A percentile compares a stretch with the other conserved stretches of the same genome.
These are phyloP conservation scores for Empidonax traillii DNA, from an alignment of 2,113 vertebrate genomes.

Conservation along the genomic window DNA sequence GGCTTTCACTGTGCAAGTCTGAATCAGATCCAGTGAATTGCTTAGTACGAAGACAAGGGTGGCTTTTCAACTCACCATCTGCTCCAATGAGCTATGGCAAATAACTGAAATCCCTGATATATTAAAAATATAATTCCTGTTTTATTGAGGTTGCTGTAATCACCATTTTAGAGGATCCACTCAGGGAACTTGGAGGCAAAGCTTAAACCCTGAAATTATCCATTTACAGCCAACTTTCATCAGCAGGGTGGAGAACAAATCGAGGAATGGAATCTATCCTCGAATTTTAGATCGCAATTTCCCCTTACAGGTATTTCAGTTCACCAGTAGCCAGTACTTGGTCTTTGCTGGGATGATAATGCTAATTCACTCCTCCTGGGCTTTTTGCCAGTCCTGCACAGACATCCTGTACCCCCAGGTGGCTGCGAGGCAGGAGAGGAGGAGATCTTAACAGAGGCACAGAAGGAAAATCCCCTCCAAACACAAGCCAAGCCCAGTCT, in stretches of 20 bases:
- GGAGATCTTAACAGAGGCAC: neutral
- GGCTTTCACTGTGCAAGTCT: neutral
- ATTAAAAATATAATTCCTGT: neutral
- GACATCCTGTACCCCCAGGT: neutral
- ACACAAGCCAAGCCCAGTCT: neutral
- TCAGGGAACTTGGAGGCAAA: neutral
- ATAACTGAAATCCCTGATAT: neutral
- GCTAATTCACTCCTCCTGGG: rapidly evolving
- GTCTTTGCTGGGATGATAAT: neutral
- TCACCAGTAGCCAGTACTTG: neutral
- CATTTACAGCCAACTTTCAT: neutral
- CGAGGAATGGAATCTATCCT: neutral
- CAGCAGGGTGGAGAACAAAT: neutral
- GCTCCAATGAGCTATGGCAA: neutral
- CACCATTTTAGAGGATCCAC: neutral
- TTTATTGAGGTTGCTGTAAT: neutral
- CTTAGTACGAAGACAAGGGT: neutral
- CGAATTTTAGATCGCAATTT: neutral
- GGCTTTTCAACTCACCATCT: slow-evolving; percentile 22
- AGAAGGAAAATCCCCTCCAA: neutral
- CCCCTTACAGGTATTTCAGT: neutral
- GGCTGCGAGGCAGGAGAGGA: neutral
- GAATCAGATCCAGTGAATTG: neutral
- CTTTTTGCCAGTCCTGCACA: neutral
- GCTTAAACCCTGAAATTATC: neutral